Conservation (phyloP, 2,113 vertebrate species). For the Boleophthalmus pectinirostris region DNA sequence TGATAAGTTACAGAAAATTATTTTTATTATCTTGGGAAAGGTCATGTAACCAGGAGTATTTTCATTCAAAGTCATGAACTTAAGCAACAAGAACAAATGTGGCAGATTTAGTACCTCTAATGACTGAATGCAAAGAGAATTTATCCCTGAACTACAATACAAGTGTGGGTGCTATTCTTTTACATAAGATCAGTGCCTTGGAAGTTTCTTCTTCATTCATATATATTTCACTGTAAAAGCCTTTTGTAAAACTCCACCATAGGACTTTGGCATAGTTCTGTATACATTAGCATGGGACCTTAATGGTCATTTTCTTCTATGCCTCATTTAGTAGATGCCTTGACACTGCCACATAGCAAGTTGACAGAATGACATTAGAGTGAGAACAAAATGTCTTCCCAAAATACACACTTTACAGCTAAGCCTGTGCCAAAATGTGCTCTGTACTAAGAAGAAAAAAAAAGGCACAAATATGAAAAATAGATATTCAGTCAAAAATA, state of each 20-base stretch:
- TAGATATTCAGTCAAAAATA: conserved; percentile 41
- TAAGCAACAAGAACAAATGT: conserved; percentile 16
- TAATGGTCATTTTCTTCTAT: conserved; percentile 67
- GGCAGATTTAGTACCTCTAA: not conserved
- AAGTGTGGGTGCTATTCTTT: not conserved
- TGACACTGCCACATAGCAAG: conserved; percentile 70
- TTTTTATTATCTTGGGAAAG: not conserved
- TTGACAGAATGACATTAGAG: conserved; percentile 76
- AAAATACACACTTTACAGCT: conserved; percentile 17
- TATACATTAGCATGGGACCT: conserved; percentile 17
- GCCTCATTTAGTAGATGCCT: conserved; percentile 69
- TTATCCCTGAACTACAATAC: not conserved
- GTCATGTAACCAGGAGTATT: not conserved
- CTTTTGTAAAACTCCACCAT: not conserved
- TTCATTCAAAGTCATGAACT: not conserved
- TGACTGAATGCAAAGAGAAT: not conserved
- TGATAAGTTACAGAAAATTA: not conserved
- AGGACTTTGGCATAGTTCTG: not conserved
- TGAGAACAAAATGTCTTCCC: conserved; percentile 75
- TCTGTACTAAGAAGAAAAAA: conserved; percentile 25
- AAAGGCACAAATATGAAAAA: conserved; percentile 50
- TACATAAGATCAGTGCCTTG: not conserved
- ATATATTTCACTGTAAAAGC: not conserved
- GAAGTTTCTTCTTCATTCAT: not conserved
- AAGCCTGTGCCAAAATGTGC: too few relatives aligned